Conservation (phyloP, 2,113 vertebrate genomes). For the Blennius ocellaris region DNA sequence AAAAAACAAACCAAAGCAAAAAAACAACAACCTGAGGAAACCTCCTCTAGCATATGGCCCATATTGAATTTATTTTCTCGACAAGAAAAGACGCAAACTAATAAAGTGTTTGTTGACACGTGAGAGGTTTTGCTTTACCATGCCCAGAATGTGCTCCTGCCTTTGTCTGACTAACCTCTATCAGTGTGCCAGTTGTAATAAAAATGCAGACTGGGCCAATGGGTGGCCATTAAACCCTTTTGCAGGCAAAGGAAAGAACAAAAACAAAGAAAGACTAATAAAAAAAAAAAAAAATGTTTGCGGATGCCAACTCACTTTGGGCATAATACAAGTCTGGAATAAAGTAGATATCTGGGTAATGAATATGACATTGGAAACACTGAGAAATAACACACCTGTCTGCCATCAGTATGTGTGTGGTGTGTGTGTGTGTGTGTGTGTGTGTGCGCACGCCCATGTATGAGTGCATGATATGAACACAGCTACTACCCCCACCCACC, state of each 20-base stretch:
- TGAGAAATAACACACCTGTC: slow-evolving; percentile 42
- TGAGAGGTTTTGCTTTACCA: slow-evolving; percentile 13
- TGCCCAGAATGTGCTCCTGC: slow-evolving; percentile 27
- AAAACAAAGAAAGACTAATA: slow-evolving; percentile 17
- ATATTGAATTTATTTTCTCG: background rate
- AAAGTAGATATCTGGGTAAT: slow-evolving; percentile 13
- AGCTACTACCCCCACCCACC: slow-evolving; percentile 4
- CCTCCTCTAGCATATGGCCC: background rate
- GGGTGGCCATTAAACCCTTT: slow-evolving; percentile 32
- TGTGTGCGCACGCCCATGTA: slow-evolving; percentile 10
- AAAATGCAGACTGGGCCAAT: slow-evolving; percentile 27
- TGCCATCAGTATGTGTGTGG: background rate
- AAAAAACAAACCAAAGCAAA: too few species aligned
- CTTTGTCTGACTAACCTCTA: slow-evolving; percentile 22
- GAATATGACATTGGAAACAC: slow-evolving; percentile 12
- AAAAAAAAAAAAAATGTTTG: slow-evolving; percentile 11
- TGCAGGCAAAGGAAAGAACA: background rate
- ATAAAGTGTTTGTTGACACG: slow-evolving; percentile 11
- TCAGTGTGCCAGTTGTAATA: slow-evolving; percentile 39
- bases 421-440: background rate
- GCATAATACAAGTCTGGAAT: slow-evolving; percentile 16
- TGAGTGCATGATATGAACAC: slow-evolving; percentile 26
- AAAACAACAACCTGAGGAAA: background rate
- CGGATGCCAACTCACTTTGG: slow-evolving; percentile 29
- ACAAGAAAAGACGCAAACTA: background rate